Evolutionary conservation across 2,113 vertebrate species (phyloP).

Genomic region (Shinisaurus crocodilurus): DNA sequence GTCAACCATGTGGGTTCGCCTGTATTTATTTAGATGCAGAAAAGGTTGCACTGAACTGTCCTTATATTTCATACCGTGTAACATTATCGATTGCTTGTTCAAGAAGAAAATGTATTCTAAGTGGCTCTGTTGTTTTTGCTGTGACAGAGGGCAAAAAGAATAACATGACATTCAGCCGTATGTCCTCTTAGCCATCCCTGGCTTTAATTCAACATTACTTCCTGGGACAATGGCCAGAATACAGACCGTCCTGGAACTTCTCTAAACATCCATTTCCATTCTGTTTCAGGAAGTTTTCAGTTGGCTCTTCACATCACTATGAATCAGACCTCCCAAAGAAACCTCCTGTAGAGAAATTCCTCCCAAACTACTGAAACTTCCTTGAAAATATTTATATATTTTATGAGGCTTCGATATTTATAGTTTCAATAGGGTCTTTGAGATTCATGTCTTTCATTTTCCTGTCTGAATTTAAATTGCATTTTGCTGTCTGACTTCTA

Average conservation of each 20-base stretch:
- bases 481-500: conserved; percentile 9
- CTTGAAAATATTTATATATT: conserved; percentile 20
- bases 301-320: not conserved
- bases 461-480: conserved; percentile 16
- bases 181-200: not conserved
- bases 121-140: not conserved
- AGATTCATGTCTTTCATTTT: conserved; percentile 9
- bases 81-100: not conserved
- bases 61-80: not conserved
- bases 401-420: conserved; percentile 2
- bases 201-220: not conserved
- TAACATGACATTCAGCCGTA: not conserved
- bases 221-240: not conserved
- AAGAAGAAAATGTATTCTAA: not conserved
- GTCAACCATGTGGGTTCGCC: not conserved
- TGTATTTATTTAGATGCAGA: not conserved
- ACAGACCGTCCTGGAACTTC: not conserved
- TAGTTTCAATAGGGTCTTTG: conserved; percentile 12
- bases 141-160: not conserved
- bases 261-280: not conserved
- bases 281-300: not conserved
- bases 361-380: not conserved
- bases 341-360: not conserved
- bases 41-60: not conserved
- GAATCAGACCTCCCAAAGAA: not conserved